Conservation (phyloP, 2,888 invertebrate genomes). For the Calliopum simillimum region DNA sequence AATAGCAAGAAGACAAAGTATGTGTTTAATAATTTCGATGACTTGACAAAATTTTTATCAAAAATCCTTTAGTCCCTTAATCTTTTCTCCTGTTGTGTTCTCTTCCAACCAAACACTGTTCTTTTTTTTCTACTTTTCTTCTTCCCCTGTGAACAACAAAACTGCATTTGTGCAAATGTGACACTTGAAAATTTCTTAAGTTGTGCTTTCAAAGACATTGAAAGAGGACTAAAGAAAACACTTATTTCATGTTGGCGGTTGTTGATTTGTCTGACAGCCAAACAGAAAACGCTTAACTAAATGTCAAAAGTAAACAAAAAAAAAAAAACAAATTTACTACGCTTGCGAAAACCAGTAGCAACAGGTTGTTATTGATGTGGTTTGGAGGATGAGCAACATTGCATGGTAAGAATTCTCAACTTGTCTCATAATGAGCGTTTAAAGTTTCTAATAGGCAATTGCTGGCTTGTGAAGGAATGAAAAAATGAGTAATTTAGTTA, state of each 20-base stretch:
- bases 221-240: not conserved
- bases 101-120: not conserved
- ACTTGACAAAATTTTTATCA: slow-evolving; percentile 58
- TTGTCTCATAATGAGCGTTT: too few relatives aligned
- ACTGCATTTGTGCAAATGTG: slow-evolving; percentile 26
- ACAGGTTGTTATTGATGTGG: slow-evolving; percentile 24
- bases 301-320: too few relatives aligned
- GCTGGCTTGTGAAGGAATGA: too few relatives aligned
- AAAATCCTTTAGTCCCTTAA: not conserved
- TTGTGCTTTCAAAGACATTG: not conserved
- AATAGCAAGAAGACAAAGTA: too few relatives aligned
- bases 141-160: not conserved
- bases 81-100: not conserved
- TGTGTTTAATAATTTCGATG: slow-evolving; percentile 63
- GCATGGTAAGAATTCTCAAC: too few relatives aligned
- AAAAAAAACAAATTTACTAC: not conserved
- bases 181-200: slow-evolving; percentile 18
- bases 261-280: slow-evolving; percentile 21
- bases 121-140: slow-evolving; percentile 11
- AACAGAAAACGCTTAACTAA: slow-evolving; percentile 4
- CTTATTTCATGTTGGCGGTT: slow-evolving; percentile 16
- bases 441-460: too few relatives aligned
- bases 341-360: slow-evolving; percentile 22
- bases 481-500: too few relatives aligned
- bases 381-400: too few relatives aligned